Conservation (phyloP, 2,797 vertebrate species). For the Hapalemur alaotrensis region DNA sequence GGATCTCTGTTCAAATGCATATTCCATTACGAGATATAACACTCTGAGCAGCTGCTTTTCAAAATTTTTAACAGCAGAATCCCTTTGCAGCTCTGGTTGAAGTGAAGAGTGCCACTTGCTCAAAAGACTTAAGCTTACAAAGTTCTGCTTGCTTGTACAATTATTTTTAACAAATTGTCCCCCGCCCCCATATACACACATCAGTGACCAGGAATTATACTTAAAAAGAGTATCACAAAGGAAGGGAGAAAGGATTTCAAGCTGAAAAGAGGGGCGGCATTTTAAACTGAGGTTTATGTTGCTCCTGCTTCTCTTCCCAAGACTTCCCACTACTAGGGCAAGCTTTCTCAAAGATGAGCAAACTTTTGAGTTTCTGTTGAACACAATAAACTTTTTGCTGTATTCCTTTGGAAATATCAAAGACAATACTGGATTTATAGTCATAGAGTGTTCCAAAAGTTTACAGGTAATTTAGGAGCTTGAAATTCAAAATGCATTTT, state of each 20-base stretch:
- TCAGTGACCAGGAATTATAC: not conserved
- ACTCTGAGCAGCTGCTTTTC: not conserved
- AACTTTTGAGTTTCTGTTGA: not conserved
- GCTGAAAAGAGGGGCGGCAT: not conserved
- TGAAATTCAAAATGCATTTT: constrained; percentile 16
- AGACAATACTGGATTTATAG: not conserved
- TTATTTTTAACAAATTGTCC: not conserved
- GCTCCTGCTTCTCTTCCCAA: not conserved
- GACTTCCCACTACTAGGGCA: not conserved
- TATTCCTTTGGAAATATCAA: not conserved
- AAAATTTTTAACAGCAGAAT: not conserved
- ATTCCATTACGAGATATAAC: not conserved
- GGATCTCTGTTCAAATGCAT: not conserved
- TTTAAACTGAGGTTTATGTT: not conserved
- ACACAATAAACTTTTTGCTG: not conserved
- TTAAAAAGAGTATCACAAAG: not conserved
- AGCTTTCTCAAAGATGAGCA: not conserved
- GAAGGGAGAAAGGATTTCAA: not conserved
- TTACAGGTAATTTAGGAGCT: not conserved
- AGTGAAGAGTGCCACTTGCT: not conserved
- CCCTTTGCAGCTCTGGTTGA: not conserved
- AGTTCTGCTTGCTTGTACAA: not conserved
- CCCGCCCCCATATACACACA: not conserved
- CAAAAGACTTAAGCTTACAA: not conserved
- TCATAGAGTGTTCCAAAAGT: not conserved